Percentiles rank a stretch among this genome's conserved stretches.
Evolutionary conservation across 2,113 vertebrate genomes (phyloP).

Genomic region (Probosciger aterrimus): DNA sequence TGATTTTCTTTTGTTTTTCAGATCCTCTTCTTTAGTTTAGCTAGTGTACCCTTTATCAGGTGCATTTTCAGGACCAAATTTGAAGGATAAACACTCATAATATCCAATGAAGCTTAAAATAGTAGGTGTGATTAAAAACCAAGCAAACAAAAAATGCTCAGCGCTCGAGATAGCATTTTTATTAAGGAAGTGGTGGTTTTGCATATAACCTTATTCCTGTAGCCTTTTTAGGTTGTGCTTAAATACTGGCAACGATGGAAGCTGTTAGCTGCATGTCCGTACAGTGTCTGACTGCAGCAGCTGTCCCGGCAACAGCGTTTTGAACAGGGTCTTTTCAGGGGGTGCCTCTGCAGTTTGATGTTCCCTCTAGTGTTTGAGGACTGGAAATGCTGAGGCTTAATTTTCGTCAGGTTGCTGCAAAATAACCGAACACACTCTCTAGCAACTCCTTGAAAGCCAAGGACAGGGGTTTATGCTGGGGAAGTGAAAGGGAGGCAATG

Average conservation of each 20-base stretch:
- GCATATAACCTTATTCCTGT: neutral
- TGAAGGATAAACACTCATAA: neutral
- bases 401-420: neutral
- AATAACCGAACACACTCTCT: neutral
- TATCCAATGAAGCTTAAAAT: neutral
- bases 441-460: neutral
- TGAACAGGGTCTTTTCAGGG: neutral
- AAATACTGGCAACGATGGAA: neutral
- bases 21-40: neutral
- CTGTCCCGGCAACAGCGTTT: neutral
- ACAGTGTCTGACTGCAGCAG: rapidly evolving
- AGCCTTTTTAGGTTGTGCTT: neutral
- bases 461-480: neutral
- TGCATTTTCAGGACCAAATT: neutral
- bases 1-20: neutral
- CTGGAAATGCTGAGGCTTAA: conserved; percentile 10
- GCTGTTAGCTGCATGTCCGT: rapidly evolving
- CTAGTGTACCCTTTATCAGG: neutral
- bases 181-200: neutral
- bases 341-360: conserved; percentile 21
- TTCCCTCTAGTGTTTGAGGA: conserved; percentile 46
- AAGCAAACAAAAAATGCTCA: neutral
- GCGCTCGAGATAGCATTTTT: neutral
- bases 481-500: neutral
- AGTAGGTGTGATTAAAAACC: neutral